Evolutionary conservation across 2,113 vertebrate genomes (phyloP).

Genomic region (Epinephelus cyanopodus): DNA sequence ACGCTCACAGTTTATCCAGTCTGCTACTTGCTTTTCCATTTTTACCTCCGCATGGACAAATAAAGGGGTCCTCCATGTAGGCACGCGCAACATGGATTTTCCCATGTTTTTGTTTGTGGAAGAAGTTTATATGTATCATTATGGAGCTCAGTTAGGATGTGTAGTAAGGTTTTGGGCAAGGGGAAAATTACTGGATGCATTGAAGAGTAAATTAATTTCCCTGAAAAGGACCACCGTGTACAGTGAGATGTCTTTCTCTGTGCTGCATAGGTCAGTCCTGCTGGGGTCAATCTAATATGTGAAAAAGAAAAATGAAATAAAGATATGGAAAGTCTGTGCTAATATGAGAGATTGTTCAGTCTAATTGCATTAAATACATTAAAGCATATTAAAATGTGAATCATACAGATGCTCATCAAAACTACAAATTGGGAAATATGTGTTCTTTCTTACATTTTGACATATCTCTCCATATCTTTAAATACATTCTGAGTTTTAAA

Average conservation of each 20-base stretch:
- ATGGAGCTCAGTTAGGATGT: constrained; percentile 53
- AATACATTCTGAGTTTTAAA: neutral
- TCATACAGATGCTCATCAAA: neutral
- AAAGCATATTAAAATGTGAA: neutral
- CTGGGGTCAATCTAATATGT: neutral
- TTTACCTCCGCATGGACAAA: constrained; percentile 73
- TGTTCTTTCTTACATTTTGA: neutral
- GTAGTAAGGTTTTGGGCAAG: constrained; percentile 48
- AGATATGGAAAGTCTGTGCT: neutral
- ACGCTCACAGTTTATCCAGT: constrained; percentile 69
- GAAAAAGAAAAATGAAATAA: neutral
- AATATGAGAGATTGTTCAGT: neutral
- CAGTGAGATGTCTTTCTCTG: constrained; percentile 27
- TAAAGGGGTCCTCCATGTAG: constrained; percentile 55
- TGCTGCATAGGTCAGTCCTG: neutral
- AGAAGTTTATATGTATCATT: constrained; percentile 68
- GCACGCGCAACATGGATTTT: constrained; percentile 71
- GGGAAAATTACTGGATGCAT: constrained; percentile 72
- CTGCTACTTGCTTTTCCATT: constrained; percentile 75
- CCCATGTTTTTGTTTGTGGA: constrained; percentile 80
- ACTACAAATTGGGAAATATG: neutral
- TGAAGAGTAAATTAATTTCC: constrained; percentile 52
- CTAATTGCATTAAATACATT: neutral
- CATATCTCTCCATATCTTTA: neutral
- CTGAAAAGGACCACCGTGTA: constrained; percentile 58